phyloP scores from a whole-genome alignment of 2,797 vertebrate species.

The Malacoctenus gilli region DNA sequence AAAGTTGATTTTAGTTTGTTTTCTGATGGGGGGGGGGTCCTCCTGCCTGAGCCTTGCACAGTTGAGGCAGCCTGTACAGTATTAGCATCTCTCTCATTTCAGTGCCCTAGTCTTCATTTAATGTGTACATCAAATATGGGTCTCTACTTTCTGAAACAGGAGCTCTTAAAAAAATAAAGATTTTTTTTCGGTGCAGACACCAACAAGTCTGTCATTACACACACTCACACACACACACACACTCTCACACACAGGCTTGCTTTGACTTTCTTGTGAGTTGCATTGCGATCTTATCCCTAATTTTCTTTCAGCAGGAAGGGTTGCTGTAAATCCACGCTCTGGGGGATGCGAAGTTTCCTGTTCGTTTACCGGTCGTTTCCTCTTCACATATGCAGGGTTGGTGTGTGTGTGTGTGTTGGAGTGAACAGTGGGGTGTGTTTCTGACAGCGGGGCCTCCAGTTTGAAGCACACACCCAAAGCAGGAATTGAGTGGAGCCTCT shows the following conservation, averaged over 20 bases:
- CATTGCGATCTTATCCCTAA: conserved; percentile 17
- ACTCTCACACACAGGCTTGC: no score
- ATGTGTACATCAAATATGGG: conserved; percentile 69
- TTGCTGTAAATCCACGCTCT: conserved; percentile 11
- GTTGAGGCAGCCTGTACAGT: conserved; percentile 62
- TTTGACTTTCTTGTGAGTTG: background rate
- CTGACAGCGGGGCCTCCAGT: no score
- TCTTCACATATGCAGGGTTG: no score
- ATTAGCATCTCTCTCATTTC: conserved; percentile 65
- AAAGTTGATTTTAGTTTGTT: conserved; percentile 69
- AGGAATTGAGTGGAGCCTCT: no score
- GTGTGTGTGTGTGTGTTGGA: no score
- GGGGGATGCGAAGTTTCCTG: conserved; percentile 48
- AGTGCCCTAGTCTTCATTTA: conserved; percentile 66
- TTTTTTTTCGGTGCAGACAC: conserved; percentile 66
- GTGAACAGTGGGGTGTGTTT: no score
- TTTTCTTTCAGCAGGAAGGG: conserved; percentile 1
- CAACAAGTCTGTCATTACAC: conserved; percentile 58
- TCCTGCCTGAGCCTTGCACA: conserved; percentile 72
- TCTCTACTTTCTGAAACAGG: conserved; percentile 67
- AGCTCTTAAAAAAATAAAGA: conserved; percentile 66
- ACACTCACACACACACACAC: conserved; percentile 14
- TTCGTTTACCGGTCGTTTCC: conserved; percentile 41
- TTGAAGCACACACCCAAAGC: no score
- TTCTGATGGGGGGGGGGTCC: conserved; percentile 38